Base-by-base conservation (phyloP, 2,888 invertebrate species). In the Lordiphosa andalusiaca region DNA sequence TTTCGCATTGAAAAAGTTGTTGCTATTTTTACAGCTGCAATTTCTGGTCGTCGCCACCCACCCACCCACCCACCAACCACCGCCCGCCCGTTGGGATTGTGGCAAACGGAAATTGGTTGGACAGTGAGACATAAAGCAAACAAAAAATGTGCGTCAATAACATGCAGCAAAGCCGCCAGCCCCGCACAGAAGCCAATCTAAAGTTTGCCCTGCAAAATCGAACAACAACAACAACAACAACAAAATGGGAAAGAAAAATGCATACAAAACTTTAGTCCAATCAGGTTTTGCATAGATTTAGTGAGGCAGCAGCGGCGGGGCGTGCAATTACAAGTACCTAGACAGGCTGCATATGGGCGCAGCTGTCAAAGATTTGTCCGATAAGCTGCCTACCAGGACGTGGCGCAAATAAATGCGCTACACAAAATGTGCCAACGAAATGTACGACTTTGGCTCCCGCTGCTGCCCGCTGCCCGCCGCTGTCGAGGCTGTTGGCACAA, bases 91-190 rank as follows among this genome's bases (percentile, higher is more conserved):
- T 59, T 61, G 63, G 60, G 55, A 56, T 63, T 81, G 71, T 73
- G 81, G 81, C 62, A 81, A 44, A 47, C 64, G 73, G 82, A 77
- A 77, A 77, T 84, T 84, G 77, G 60, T 71, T 66, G 71, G 73
- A 73, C 84, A 73, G 69, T 56, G 55, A 53, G 46, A 65, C 77
- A 84, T 84, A 84, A 84, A 84, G 69, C 69, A 84, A 58, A 63
- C 69, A 68, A 66, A 71, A 76, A 65, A 68, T 54, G 48, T 67
- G 70, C 81, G 71, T 80, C 84, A 84, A 77, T 81, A 73, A 67
- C 67, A 69, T 62, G 60, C 54, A 67, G 61, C 66, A 69, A 57
- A 58, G 50, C 40, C 40, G 39, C 38, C 25, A 39, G 38, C 12
- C 37, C 46, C 56, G 35, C 40, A 62, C 67, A 67, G 75, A 83